These are phyloP conservation scores for Empidonax alnorum DNA, from an alignment of 2,113 vertebrate genomes.

Conservation along the genomic window DNA sequence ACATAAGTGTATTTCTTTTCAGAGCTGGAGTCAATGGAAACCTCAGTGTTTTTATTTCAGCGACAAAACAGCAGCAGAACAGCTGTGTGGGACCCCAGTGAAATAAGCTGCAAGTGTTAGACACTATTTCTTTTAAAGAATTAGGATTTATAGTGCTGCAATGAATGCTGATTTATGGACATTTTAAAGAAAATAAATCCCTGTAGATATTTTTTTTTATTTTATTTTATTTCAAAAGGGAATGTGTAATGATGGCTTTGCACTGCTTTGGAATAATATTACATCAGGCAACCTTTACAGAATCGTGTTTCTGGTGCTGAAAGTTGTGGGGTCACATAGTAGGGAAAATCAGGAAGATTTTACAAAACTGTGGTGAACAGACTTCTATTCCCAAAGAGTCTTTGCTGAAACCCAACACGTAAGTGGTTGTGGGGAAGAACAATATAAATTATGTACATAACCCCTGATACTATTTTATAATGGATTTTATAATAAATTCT, in stretches of 20 bases:
- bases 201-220: not conserved
- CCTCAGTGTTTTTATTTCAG: conserved; percentile 55
- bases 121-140: conserved; percentile 58
- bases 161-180: conserved; percentile 67
- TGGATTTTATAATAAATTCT: too few species aligned
- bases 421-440: not conserved
- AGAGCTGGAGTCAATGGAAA: conserved; percentile 64
- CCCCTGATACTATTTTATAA: too few species aligned
- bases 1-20: conserved; percentile 56
- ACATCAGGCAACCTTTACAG: not conserved
- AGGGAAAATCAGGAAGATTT: not conserved
- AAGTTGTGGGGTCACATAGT: not conserved
- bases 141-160: conserved; percentile 53
- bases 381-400: not conserved
- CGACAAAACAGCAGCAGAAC: conserved; percentile 47
- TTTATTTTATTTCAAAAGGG: conserved; percentile 17
- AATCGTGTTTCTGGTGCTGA: not conserved
- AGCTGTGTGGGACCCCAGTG: conserved; percentile 42
- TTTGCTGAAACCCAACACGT: not conserved
- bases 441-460: too few species aligned
- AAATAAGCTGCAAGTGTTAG: conserved; percentile 36
- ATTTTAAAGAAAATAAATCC: conserved; percentile 27
- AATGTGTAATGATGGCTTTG: conserved; percentile 29
- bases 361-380: not conserved
- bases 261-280: not conserved